Evolutionary conservation across 1,140 invertebrate species (phyloP), one percentile per base, ranked within the genome.

Genomic region (Dreissena polymorpha): DNA sequence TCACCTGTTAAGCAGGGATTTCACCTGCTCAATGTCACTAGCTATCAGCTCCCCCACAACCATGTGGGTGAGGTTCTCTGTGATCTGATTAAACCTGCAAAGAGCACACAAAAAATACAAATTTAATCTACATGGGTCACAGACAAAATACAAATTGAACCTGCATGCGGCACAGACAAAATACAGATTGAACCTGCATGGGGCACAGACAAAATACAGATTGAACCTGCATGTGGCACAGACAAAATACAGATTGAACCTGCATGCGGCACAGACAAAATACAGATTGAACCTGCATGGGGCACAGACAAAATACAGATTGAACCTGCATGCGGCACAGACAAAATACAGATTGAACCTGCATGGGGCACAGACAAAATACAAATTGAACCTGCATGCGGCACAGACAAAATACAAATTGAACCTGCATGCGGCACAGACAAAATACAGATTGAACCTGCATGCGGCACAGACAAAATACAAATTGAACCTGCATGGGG

Each of bases 61-160:
- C 50, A 97, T 95, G 92, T 98, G 97, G 0, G 97, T 96, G 7
- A 98, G 94, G 85, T 95, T 94, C 71, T 96, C 96, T 85, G 95
- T 95, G 71, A 97, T 94, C 70, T 95, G 94, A 88, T 96, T 96
- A 84, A 96, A 96, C 84, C 97, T 92, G 82, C n/a, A 89, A 85
- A 65, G 49, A 74, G 84, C 53, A 13, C 64, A 64, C 8, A 10
- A 73, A 65, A 50, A 0, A 83, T 39, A 39, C 39, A 5, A 39
- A 88, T 96, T 96, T 83, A 96, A 96, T 83, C 97, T 92, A 80
- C n/a, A 89, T 84, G 60, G 49, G 70, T 84, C 53, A 13, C 64
- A 64, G 7, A 10, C 68, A 65, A 50, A 0, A 83, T 39, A 39
- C 39, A 5, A 39, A 88, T 96, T 96, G 84, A 96, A 96, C 84